phyloP scores from a whole-genome alignment of 2,888 invertebrate genomes.

The Netelia melanura region DNA sequence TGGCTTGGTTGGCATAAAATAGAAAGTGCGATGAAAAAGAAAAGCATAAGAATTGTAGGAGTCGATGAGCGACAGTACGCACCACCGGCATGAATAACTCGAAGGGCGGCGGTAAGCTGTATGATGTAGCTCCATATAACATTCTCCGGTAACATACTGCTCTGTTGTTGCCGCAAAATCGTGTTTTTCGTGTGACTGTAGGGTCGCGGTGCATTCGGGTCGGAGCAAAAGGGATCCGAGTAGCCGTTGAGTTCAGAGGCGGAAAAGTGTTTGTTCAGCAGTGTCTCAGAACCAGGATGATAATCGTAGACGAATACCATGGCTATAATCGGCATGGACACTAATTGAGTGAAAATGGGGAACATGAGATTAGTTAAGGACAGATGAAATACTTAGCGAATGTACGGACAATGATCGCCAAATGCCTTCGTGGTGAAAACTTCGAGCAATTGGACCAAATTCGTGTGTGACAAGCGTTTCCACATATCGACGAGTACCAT shows the following conservation, averaged over 20 bases:
- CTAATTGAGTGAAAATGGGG: neutral
- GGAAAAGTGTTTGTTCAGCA: constrained; percentile 94
- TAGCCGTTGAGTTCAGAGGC: constrained; percentile 88
- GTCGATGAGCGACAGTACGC: constrained; percentile 42
- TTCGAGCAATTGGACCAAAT: constrained; percentile 96
- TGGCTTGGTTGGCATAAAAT: neutral
- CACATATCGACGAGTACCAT: constrained; percentile 95
- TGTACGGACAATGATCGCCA: constrained; percentile 95
- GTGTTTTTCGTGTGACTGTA: constrained; percentile 94
- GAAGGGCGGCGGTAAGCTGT: constrained; percentile 96
- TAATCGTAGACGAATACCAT: constrained; percentile 98
- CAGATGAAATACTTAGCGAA: constrained; percentile 45
- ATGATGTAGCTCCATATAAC: constrained; percentile 98
- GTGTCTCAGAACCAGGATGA: constrained; percentile 95
- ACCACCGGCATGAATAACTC: constrained; percentile 93
- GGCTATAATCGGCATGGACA: constrained; percentile 87
- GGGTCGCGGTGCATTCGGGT: constrained; percentile 92
- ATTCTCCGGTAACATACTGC: constrained; percentile 93
- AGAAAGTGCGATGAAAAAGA: neutral
- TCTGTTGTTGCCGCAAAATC: constrained; percentile 91
- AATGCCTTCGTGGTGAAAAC: constrained; percentile 98
- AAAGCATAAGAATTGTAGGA: neutral
- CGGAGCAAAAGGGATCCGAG: constrained; percentile 92
- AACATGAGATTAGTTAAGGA: neutral
- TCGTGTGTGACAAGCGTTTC: constrained; percentile 98